Base-by-base conservation (phyloP, 2,797 vertebrate genomes). In the Danio kyathit region DNA sequence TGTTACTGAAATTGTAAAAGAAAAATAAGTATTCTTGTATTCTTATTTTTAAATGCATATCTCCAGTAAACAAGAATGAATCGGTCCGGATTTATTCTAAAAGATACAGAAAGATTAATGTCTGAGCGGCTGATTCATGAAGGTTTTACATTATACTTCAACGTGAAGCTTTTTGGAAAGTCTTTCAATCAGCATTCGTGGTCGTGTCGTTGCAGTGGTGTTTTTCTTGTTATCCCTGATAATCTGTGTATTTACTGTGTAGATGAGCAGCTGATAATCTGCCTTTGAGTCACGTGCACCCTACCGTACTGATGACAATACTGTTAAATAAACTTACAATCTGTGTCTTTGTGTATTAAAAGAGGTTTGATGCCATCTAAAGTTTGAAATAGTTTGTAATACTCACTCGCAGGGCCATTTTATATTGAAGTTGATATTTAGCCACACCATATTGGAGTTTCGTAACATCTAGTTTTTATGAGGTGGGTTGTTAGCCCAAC, bases 1-100 rank as follows among this genome's bases (percentile, higher is more conserved):
- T 66, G 49, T 66, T 46, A 46, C 74, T 57, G 14, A 66, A 76
- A 43, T 44, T 66, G 49, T 46, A 61, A 8, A 75, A 70, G 29
- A 12, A 49, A 61, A 48, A 40, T 0, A 61, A 61, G 2, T 76
- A 12, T 65, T 65, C 51, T 76, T 65, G n/a, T 73, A 21, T 73
- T 64, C 11, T 64, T 0, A 14, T 75, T 54, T 65, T 56, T 54
- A 29, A 44, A 43, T 52, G 11, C n/a, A 43, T 21, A 54, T 12
- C 60, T 54, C 48, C 61, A 74, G 16, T 41, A 14, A 51, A 9
- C 19, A 40, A 41, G 16, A 16, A 29, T 29, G 19, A 43, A 21
- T 73, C 70, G 43, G 51, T 43, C n/a, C 63, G 13, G 44, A 67
- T 13, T 13, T 67, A 19, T 74, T 48, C 43, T 40, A 21, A 75